Conservation (phyloP, 2,888 invertebrate species). For the Antheraea yamamai region DNA sequence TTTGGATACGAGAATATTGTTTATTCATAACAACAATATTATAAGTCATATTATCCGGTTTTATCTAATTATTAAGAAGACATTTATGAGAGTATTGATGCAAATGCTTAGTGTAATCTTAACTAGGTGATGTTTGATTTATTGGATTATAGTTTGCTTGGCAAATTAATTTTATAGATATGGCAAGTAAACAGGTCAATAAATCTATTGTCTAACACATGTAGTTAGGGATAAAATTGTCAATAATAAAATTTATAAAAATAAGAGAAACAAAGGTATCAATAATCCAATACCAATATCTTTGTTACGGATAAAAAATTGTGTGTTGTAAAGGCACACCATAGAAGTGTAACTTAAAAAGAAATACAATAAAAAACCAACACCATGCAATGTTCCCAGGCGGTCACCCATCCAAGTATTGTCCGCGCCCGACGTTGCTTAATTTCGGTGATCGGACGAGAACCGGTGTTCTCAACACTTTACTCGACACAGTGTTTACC, state of each 20-base stretch:
- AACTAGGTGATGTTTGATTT: not conserved
- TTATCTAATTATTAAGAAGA: slow-evolving; percentile 31
- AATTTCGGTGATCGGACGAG: no score
- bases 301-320: not conserved
- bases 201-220: not conserved
- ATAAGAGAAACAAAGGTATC: not conserved
- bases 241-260: not conserved
- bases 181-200: not conserved
- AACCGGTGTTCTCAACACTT: no score
- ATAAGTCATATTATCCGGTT: slow-evolving; percentile 32
- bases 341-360: no score
- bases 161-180: not conserved
- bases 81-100: slow-evolving; percentile 52
- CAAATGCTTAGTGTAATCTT: slow-evolving; percentile 30
- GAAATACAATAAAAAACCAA: no score
- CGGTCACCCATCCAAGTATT: no score
- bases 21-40: not conserved
- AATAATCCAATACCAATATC: not conserved
- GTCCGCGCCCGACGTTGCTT: no score
- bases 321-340: no score
- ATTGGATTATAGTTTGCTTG: not conserved
- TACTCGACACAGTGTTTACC: no score
- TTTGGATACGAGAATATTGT: not conserved
- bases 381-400: no score
- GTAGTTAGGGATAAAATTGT: not conserved